Evolutionary conservation across 2,113 vertebrate species (phyloP), one percentile per base, ranked within the genome.

Genomic region (Phyllostomus hastatus): DNA sequence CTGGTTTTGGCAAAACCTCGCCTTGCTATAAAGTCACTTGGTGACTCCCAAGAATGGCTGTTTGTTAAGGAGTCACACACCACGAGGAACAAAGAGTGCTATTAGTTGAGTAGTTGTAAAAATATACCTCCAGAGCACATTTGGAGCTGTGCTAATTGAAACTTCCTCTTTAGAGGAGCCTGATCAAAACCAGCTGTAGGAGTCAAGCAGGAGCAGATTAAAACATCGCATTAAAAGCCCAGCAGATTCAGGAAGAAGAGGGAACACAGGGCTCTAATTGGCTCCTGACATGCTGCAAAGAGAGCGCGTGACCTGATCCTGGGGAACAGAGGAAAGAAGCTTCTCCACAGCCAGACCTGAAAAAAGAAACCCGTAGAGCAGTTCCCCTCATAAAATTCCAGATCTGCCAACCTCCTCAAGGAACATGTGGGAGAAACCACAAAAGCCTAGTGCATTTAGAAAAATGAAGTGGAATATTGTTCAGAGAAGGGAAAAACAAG

Each of bases 101-200:
- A 88, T 98, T 98, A 7, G 96, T 96, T 38, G 61, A 96, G 35
- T 78, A 92, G 96, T 81, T 90, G 0, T 98, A 97, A 98, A 98
- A 98, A 97, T 96, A 96, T 96, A 96, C 93, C 97, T 98, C 97
- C 95, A 87, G 97, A 94, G 96, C 96, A 86, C 95, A 91, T 96
- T 96, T 93, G 96, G 96, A 96, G 86, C 93, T 96, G 90, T 94
- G 97, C 97, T 98, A 99, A 98, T 98, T 98, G 98, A 98, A 98
- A 98, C 97, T 98, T 98, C 98, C 98, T 98, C 97, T 98, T 98
- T 95, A 98, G 97, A 98, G 97, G 87, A 96, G 96, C 75, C 94
- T 98, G 97, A 99, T 98, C 97, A 98, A 97, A 98, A 98, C 97
- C 98, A 98, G 97, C 96, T 98, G 98, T 90, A 93, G 85, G 90